These are phyloP conservation scores for Forpus xanthops DNA, from an alignment of 2,797 vertebrate genomes.

Conservation along the genomic window DNA sequence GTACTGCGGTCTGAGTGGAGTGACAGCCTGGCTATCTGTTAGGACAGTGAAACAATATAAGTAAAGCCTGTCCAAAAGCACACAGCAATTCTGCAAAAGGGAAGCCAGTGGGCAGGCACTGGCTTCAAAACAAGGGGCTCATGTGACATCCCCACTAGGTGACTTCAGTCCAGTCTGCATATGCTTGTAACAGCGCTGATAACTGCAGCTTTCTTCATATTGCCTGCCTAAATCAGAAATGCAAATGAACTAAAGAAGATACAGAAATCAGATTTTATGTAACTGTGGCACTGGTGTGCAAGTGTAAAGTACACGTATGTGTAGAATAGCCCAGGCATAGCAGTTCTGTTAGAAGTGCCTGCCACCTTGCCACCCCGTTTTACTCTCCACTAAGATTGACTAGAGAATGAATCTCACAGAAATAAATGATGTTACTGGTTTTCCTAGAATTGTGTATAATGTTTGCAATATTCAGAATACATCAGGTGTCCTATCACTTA, in stretches of 20 bases:
- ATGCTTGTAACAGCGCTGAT: fast-evolving
- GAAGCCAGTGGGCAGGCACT: neutral
- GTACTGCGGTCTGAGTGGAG: neutral
- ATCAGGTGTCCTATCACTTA: neutral
- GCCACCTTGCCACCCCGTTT: neutral
- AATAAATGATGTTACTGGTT: neutral
- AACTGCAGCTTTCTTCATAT: neutral
- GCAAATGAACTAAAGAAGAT: too few species aligned
- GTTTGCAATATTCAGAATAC: neutral
- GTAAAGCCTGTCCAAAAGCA: neutral
- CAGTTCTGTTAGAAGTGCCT: neutral
- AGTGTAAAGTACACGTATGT: too few species aligned
- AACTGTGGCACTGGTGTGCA: neutral
- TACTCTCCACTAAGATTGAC: fast-evolving
- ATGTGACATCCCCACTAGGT: neutral
- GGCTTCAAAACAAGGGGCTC: too few species aligned
- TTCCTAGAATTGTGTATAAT: neutral
- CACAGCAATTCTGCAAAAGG: neutral
- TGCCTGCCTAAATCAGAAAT: neutral
- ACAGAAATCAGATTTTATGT: neutral
- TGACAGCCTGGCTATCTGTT: neutral
- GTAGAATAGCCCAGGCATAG: neutral
- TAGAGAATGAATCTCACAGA: neutral
- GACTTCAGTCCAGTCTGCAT: neutral
- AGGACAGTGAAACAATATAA: neutral